Conservation (phyloP, 2,113 vertebrate species). For the Lasiurus cinereus region DNA sequence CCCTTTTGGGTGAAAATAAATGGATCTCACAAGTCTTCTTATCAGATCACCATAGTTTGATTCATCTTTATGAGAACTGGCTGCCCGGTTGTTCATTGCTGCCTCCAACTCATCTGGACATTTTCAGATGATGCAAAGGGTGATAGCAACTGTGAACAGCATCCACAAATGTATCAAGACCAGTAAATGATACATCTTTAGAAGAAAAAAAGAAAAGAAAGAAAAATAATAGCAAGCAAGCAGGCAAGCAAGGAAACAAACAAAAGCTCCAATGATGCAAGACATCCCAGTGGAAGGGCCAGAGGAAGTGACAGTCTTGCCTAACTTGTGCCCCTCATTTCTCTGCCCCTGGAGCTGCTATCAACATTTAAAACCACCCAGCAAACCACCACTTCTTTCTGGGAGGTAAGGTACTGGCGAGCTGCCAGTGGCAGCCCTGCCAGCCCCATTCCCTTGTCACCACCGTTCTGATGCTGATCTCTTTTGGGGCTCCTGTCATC, state of each 20-base stretch:
- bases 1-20: constrained; percentile 78
- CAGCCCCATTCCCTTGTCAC: constrained; percentile 47
- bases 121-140: constrained; percentile 57
- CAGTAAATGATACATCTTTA: not conserved
- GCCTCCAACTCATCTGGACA: constrained; percentile 49
- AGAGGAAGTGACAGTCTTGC: not conserved
- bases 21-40: constrained; percentile 83
- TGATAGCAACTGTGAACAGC: constrained; percentile 36
- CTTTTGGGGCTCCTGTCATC: constrained; percentile 9
- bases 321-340: not conserved
- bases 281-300: not conserved
- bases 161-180: not conserved
- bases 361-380: not conserved
- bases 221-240: not conserved
- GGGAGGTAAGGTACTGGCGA: not conserved
- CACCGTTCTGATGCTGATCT: constrained; percentile 34
- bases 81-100: constrained; percentile 56
- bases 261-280: not conserved
- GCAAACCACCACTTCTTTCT: constrained; percentile 12
- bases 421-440: constrained; percentile 7
- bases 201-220: not conserved
- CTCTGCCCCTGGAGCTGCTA: not conserved
- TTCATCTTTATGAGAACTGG: constrained; percentile 78
- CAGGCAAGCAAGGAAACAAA: not conserved
- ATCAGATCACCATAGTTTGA: constrained; percentile 84